Conservation (phyloP, 2,113 vertebrate species). For the Pterocles orientalis region DNA sequence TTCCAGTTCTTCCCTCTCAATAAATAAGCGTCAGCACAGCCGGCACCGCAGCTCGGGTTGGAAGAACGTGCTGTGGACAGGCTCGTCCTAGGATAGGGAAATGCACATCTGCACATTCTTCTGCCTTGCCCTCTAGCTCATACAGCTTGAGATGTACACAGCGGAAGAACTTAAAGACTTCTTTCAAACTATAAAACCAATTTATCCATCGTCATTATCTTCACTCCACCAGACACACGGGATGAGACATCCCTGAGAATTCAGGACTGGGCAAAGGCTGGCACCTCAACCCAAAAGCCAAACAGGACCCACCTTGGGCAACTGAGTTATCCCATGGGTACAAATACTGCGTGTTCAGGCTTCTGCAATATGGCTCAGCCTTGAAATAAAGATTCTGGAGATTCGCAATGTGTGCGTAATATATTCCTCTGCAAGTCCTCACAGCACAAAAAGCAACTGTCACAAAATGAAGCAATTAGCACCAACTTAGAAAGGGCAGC, state of each 20-base stretch:
- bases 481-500: neutral
- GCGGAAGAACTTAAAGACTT: neutral
- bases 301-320: neutral
- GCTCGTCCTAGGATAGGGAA: neutral
- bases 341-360: neutral
- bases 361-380: neutral
- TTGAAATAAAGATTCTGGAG: neutral
- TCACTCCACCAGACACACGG: neutral
- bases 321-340: neutral
- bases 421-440: neutral
- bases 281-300: neutral
- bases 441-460: neutral
- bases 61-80: neutral
- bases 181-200: neutral
- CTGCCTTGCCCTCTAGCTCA: neutral
- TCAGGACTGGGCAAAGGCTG: neutral
- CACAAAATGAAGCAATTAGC: neutral
- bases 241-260: neutral
- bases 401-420: neutral
- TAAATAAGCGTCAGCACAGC: neutral
- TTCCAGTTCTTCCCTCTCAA: neutral
- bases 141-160: neutral
- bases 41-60: neutral
- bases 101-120: neutral
- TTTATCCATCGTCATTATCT: neutral